Evolutionary conservation across 1,140 invertebrate species (phyloP), one percentile per base, ranked within the genome.

Genomic region (Calephelis nemesis): DNA sequence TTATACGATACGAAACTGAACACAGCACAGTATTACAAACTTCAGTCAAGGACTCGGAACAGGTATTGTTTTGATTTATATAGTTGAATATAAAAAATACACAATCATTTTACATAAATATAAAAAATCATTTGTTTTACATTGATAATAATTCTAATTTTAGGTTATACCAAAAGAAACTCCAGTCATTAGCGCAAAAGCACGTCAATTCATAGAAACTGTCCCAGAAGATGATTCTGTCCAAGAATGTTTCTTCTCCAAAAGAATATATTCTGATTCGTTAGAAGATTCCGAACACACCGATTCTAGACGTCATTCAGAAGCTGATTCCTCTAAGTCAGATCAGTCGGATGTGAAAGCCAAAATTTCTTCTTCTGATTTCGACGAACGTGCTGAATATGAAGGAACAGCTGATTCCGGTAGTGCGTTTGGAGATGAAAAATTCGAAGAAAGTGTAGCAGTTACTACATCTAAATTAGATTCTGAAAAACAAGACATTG

Each of bases 181-280:
- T 7, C 89, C 88, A 39, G 88, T 91, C 6, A 93, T 93, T 63
- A 93, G 92, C 74, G 89, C 92, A 30, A 93, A 93, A 75, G 92
- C 92, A 15, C 81, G 92, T 19, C 92, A 93, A 67, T 93, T 93
- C 70, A 93, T 93, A 73, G 92, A 93, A 77, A 93, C 92, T 6
- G 90, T 93, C 12, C 91, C 92, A 11, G 92, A 93, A 83, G 92
- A 92, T 79, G 91, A 92, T 72, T 92, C 90, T 39, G 90, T 93
- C 8, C 92, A 92, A 75, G 92, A 93, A 77, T 93, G 92, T 70
- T 93, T 93, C 83, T 93, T 93, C 71, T 93, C 92, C 0, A 92
- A 93, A 78, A 79, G 92, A 45, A 93, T 93, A 66, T 93, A 93
- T 68, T 93, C 92, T 62, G 92, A 93, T 73, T 93, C 92, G 9